Evolutionary conservation across 1,140 invertebrate genomes (phyloP), one percentile per base, ranked within the genome.

Genomic region (Oryzaephilus surinamensis): DNA sequence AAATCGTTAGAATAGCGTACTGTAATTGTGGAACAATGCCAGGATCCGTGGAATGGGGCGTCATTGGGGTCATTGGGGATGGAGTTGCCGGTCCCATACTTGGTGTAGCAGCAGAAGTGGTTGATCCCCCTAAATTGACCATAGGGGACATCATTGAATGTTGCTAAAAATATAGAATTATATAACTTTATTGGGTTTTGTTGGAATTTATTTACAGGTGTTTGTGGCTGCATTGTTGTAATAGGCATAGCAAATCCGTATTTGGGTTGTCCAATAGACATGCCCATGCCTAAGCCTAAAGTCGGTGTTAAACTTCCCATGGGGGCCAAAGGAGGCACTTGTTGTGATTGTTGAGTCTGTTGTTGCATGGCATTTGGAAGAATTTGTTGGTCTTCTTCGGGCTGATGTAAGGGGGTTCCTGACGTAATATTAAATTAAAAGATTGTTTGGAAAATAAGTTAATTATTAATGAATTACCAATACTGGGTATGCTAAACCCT

Each of bases 1-100:
- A 13, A 23, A 33, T 12, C 11, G 10, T 32, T 8, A 2, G 10
- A 30, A 5, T 11, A 76, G n/a, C n/a, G n/a, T 71, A 93, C 89
- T 97, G 93, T 58, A 97, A 68, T 60, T 94, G 88, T 32, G 94
- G 93, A 30, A 93, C 73, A 52, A 96, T 94, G 32, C 86, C 88
- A 40, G 91, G 86, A 67, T 95, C 92, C 17, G 87, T 85, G 8
- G 91, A 93, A 46, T 88, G 84, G 42, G 93, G 92, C 2, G 92
- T 95, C 73, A 93, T 87, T 14, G 92, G 91, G 7, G 91, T 95
- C 76, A 92, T 85, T 2, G 92, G 82, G 2, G 71, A 73, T 36
- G 79, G 84, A 13, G 80, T 84, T 1, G 79, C 77, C 6, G 86
- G 85, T 13, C 81, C 77, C 56, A 76, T 81, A 12, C 66, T 72